Evolutionary conservation across 1,140 invertebrate genomes (phyloP).

Genomic region (Drosophila willistoni): DNA sequence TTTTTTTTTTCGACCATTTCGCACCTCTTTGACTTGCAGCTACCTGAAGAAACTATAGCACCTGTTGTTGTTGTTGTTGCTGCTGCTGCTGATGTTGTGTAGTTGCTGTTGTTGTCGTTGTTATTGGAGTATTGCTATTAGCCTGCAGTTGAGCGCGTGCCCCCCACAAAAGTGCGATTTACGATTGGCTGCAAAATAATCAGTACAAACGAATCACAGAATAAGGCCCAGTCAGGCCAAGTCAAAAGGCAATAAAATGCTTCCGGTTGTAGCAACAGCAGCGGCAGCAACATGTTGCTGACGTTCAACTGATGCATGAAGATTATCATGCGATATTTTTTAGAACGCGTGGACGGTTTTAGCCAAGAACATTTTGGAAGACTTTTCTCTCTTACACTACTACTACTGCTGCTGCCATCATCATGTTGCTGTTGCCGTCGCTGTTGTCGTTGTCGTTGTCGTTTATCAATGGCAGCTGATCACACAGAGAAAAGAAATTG

Average conservation of each 20-base stretch:
- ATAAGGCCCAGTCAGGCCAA: slow-evolving; percentile 28
- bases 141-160: slow-evolving; percentile 60
- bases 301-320: slow-evolving; percentile 77
- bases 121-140: slow-evolving; percentile 22
- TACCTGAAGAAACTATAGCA: slow-evolving; percentile 55
- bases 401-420: slow-evolving; percentile 17
- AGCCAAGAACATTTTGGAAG: slow-evolving; percentile 34
- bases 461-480: slow-evolving; percentile 73
- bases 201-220: slow-evolving; percentile 74
- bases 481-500: slow-evolving; percentile 26
- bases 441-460: slow-evolving; percentile 51
- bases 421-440: slow-evolving; percentile 42
- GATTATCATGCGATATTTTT: slow-evolving; percentile 80
- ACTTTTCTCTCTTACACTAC: slow-evolving; percentile 19
- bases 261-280: slow-evolving; percentile 63
- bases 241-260: slow-evolving; percentile 74
- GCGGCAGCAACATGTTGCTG: slow-evolving; percentile 52
- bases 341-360: slow-evolving; percentile 59
- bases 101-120: slow-evolving; percentile 25
- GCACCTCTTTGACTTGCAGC: slow-evolving; percentile 76
- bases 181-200: slow-evolving; percentile 69
- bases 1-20: slow-evolving; percentile 55
- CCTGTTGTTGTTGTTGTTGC: slow-evolving; percentile 51
- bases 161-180: slow-evolving; percentile 75
- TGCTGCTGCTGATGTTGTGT: slow-evolving; percentile 30